phyloP scores from a whole-genome alignment of 2,888 invertebrate species.

The Eulithis prunata region DNA sequence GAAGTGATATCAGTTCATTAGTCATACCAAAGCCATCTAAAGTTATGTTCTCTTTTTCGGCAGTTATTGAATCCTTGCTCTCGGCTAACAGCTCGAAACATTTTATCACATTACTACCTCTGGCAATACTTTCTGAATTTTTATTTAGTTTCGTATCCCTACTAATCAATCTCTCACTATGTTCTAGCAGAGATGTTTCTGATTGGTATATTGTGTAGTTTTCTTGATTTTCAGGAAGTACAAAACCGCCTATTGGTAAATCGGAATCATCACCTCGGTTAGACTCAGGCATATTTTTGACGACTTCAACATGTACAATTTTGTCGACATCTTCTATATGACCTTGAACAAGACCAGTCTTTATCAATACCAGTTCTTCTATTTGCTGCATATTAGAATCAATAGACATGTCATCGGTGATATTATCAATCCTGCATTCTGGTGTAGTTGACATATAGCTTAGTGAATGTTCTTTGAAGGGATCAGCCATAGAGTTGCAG shows the following conservation, averaged over 20 bases:
- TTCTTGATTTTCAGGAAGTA: no score
- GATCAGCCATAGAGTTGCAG: not conserved
- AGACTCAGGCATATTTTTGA: slow-evolving; percentile 2
- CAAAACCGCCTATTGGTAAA: no score
- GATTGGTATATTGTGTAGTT: no score
- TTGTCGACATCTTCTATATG: not conserved
- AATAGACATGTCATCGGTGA: not conserved
- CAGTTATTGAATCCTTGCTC: not conserved
- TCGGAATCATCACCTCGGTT: not conserved
- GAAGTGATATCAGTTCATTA: not conserved
- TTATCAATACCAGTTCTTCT: not conserved
- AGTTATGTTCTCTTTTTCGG: not conserved
- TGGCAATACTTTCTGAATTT: not conserved
- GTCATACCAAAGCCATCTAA: not conserved
- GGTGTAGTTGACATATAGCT: not conserved
- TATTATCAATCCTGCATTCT: not conserved
- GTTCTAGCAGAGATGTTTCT: not conserved
- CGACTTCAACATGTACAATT: not conserved
- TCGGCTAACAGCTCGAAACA: not conserved
- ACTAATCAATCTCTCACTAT: not conserved
- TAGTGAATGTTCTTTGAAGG: not conserved
- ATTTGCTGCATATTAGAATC: not conserved
- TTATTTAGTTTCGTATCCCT: not conserved
- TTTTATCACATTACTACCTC: not conserved
- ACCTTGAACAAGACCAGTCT: not conserved